Percentiles rank a stretch among this genome's conserved stretches.
Conservation (phyloP, 2,888 invertebrate genomes). For the Troides oblongomaculatus region DNA sequence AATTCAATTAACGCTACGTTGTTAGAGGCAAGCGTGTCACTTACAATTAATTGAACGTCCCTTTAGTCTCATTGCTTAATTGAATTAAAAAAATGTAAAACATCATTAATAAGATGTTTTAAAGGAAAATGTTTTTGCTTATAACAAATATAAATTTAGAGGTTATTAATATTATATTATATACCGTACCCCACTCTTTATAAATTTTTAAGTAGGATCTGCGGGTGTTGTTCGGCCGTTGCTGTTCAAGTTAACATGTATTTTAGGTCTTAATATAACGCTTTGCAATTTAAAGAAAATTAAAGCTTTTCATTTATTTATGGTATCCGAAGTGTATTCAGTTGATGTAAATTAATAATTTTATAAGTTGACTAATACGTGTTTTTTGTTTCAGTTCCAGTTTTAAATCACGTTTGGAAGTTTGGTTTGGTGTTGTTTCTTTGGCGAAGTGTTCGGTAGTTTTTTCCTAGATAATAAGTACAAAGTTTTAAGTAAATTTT, state of each 20-base stretch:
- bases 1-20: too few relatives aligned
- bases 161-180: neutral
- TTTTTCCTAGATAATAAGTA: constrained; percentile 35
- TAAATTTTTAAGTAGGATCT: neutral
- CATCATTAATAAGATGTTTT: too few relatives aligned
- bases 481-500: constrained; percentile 26
- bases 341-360: neutral
- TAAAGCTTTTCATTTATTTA: neutral
- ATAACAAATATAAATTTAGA: too few relatives aligned
- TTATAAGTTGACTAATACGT: neutral
- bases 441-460: constrained; percentile 67
- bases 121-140: too few relatives aligned
- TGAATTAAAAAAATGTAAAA: too few relatives aligned
- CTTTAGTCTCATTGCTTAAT: too few relatives aligned
- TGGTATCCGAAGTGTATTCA: neutral
- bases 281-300: neutral
- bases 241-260: neutral
- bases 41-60: too few relatives aligned
- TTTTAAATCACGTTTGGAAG: constrained; percentile 51
- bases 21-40: too few relatives aligned
- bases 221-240: neutral
- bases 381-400: constrained; percentile 56
- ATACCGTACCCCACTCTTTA: neutral
- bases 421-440: constrained; percentile 53
- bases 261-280: neutral